Percentiles rank a stretch among this genome's conserved stretches.
phyloP scores from a whole-genome alignment of 2,113 vertebrate genomes.

The Dromaius novaehollandiae region DNA sequence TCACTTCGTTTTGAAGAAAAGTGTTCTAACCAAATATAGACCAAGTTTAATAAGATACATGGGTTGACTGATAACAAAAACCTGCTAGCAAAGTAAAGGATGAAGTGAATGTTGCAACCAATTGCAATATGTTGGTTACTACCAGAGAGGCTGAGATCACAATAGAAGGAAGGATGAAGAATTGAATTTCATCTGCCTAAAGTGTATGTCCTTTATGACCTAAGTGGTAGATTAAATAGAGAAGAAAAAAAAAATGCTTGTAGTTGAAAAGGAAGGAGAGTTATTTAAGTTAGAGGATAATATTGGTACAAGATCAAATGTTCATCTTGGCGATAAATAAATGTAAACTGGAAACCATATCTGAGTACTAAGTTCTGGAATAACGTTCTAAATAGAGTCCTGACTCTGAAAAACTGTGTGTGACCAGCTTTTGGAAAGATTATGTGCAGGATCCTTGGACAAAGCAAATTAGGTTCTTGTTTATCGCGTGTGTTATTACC shows the following conservation, averaged over 20 bases:
- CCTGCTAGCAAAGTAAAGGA: background rate
- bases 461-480: background rate
- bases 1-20: background rate
- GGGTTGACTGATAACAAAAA: background rate
- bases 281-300: background rate
- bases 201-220: background rate
- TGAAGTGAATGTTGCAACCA: background rate
- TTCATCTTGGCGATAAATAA: background rate
- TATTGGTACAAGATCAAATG: background rate
- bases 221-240: background rate
- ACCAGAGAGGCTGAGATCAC: background rate
- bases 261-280: background rate
- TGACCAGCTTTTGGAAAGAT: background rate
- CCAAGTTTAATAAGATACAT: background rate
- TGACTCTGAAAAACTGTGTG: background rate
- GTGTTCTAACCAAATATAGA: background rate
- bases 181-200: background rate
- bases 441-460: background rate
- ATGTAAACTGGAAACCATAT: background rate
- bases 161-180: background rate
- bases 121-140: background rate
- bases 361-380: background rate
- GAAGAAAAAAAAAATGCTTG: accelerated
- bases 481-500: background rate
- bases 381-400: background rate